Base-by-base conservation (phyloP, 2,888 invertebrate genomes). In the Bombyx huttoni region DNA sequence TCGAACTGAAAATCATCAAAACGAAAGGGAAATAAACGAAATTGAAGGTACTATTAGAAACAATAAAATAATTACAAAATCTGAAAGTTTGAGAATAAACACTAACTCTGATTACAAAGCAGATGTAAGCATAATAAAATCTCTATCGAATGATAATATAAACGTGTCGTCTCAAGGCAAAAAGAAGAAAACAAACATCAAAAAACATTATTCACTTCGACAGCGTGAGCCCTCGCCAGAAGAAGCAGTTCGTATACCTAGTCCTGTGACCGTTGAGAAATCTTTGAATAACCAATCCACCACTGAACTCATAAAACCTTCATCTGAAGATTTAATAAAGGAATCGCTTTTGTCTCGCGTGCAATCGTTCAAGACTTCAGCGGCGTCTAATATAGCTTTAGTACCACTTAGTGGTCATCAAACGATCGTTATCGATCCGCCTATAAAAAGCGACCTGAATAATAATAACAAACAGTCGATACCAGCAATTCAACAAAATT, bases 381-480 rank as follows among this genome's bases (percentile, higher is more conserved):
- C 81, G n/a, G 81, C 86, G 57, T 82, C 85, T n/a, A 84, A 80
- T 60, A 82, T 89, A 55, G 75, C 83, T 53, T 78, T 89, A 51
- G 75, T 89, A 47, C 89, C 89, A 48, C 65, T 89, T 55, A 89
- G 89, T 60, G 89, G 89, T 49, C 89, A 89, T 65, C 89, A 89
- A 75, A 89, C 89, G n/a, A 84, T 89, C 60, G 81, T 89, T 34
- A 83, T 89, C 53, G 78, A 89, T 68, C 87, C 89, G 56, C 88
- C 88, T 12, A 58, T 86, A 35, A 68, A 65, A 45, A 78, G 79
- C 63, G 68, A 70, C 40, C 49, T 54, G 40, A 59, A 53, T 51
- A 65, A 68, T 51, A 59, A 53, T 47, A 62, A 61, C 46, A 63
- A 61, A 49, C 60, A 58, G 49, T 53, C 53, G 51, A 50, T 46